Percentiles rank a stretch among this genome's conserved stretches.
Conservation (phyloP, 2,113 vertebrate genomes). For the Ictalurus punctatus region DNA sequence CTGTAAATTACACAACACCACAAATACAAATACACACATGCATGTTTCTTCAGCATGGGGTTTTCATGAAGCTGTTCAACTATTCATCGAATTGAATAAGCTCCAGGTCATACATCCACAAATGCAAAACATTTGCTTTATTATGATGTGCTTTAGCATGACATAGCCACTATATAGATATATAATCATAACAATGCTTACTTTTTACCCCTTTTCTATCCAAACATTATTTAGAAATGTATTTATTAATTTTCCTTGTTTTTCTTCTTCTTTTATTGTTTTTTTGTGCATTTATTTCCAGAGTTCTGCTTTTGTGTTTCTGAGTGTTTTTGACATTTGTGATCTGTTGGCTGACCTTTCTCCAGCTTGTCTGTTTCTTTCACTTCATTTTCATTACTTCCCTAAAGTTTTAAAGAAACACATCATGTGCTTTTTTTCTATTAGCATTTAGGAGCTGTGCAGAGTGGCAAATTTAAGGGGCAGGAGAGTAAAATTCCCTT, state of each 20-base stretch:
- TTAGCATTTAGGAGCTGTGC: slow-evolving; percentile 5
- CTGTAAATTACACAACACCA: slow-evolving; percentile 67
- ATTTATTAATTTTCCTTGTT: not conserved
- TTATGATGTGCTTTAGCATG: not conserved
- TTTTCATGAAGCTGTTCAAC: slow-evolving; percentile 1
- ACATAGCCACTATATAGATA: not conserved
- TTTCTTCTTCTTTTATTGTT: not conserved
- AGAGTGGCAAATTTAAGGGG: not conserved
- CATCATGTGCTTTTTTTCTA: slow-evolving; percentile 42
- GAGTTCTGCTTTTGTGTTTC: slow-evolving; percentile 11
- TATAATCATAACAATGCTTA: not conserved
- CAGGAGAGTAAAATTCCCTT: slow-evolving; percentile 6
- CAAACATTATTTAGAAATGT: not conserved
- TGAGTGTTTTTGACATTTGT: slow-evolving; percentile 8
- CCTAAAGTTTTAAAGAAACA: slow-evolving; percentile 36
- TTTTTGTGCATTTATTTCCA: not conserved
- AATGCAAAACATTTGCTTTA: no score
- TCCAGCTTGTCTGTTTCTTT: slow-evolving; percentile 39
- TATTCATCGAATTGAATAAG: not conserved
- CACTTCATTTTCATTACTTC: slow-evolving; percentile 51
- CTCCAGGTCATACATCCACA: not conserved
- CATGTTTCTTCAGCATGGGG: not conserved
- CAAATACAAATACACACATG: slow-evolving; percentile 55
- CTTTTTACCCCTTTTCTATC: not conserved
- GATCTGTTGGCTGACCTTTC: slow-evolving; percentile 38